These are phyloP conservation scores for Phaonia tiefii DNA, from an alignment of 2,888 invertebrate species.

Conservation along the genomic window DNA sequence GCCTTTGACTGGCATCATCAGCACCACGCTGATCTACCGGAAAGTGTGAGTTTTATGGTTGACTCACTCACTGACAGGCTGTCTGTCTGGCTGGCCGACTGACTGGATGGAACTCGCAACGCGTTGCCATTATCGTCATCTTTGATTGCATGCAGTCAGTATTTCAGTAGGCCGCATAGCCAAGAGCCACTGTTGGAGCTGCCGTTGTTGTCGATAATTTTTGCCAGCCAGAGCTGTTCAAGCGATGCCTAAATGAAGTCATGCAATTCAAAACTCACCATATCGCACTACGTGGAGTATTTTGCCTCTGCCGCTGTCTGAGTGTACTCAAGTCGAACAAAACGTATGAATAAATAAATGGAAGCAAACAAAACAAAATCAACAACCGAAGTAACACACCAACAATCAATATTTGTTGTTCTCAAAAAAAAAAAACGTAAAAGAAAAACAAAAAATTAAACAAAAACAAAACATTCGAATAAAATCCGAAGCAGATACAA, in stretches of 20 bases:
- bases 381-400: neutral
- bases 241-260: slow-evolving; percentile 56
- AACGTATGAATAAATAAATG: slow-evolving; percentile 24
- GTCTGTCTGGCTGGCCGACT: no score
- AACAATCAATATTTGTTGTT: slow-evolving; percentile 9
- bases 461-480: neutral
- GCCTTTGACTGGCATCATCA: neutral
- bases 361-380: neutral
- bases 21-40: neutral
- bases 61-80: no score
- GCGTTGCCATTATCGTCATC: neutral
- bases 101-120: no score
- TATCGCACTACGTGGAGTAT: neutral
- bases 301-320: neutral
- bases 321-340: slow-evolving; percentile 12
- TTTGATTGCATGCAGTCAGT: slow-evolving; percentile 23
- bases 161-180: slow-evolving; percentile 25
- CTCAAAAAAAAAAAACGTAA: neutral
- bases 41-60: no score
- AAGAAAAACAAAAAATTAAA: neutral
- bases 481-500: neutral
- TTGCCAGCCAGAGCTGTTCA: slow-evolving; percentile 46
- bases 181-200: slow-evolving; percentile 39
- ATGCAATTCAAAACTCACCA: slow-evolving; percentile 41
- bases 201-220: slow-evolving; percentile 36